Conservation (phyloP, 2,888 invertebrate genomes). For the Syrista parreyssii region DNA sequence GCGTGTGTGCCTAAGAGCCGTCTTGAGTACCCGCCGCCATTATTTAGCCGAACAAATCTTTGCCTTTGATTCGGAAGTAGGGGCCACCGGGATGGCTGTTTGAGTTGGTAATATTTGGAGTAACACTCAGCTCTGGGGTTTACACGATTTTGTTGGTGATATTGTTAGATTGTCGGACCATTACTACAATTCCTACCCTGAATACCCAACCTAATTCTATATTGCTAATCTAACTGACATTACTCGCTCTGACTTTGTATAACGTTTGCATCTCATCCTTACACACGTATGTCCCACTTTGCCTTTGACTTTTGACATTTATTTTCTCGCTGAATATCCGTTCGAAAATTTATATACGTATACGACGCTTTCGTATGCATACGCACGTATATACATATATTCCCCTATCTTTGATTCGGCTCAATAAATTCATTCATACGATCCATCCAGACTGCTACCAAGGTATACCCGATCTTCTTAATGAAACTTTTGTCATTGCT, state of each 20-base stretch:
- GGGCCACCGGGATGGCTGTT: slow-evolving; percentile 44
- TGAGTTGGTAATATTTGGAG: slow-evolving; percentile 59
- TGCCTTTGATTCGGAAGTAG: slow-evolving; percentile 53
- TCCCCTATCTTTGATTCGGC: no score
- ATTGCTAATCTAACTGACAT: not conserved
- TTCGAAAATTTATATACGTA: not conserved
- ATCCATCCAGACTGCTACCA: not conserved
- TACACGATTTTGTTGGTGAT: slow-evolving; percentile 57
- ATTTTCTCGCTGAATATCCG: not conserved
- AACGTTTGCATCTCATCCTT: not conserved
- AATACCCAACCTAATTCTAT: not conserved
- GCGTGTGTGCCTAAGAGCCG: not conserved
- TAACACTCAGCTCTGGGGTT: slow-evolving; percentile 51
- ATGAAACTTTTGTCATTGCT: not conserved
- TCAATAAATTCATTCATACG: not conserved
- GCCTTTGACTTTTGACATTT: not conserved
- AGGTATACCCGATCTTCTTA: not conserved
- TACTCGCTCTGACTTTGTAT: not conserved
- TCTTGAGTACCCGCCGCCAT: slow-evolving; percentile 32
- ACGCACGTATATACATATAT: no score
- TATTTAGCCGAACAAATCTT: slow-evolving; percentile 60
- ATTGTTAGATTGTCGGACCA: slow-evolving; percentile 43
- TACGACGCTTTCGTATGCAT: not conserved
- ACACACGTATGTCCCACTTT: not conserved
- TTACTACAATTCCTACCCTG: not conserved